Evolutionary conservation across 2,797 vertebrate species (phyloP), one percentile per base, ranked within the genome.

Genomic region (Anguilla pacifica): DNA sequence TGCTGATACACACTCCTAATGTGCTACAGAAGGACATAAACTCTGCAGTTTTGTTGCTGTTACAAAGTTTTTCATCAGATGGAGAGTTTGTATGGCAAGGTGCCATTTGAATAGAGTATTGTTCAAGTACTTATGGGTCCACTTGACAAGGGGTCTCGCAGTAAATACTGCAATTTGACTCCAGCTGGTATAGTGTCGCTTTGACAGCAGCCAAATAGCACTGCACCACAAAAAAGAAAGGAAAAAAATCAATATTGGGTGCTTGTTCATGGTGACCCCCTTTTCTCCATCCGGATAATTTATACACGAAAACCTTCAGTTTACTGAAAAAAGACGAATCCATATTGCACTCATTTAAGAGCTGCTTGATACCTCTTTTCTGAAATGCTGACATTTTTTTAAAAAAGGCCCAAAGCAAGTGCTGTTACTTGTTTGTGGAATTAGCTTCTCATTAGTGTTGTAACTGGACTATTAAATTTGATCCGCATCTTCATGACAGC

Each of bases 131-230:
- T 97, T 95, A 96, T 93, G 95, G 43, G 96, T 96, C 95, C 96
- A 96, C 96, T 97, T 96, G 95, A 96, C 96, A 96, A 97, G 95
- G 94, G 96, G 96, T 97, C 96, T 97, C 94, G 95, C 97, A 98
- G 97, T 98, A 98, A 99, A 99, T 97, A 97, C 97, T 97, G 97
- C 97, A 98, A 98, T 99, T 98, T 98, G 97, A 98, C 98, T 98
- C 98, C 97, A 97, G 97, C 98, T 98, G 97, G 98, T 98, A 46
- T 46, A 96, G 97, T 97, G 97, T 96, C 96, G 96, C 97, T 98
- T 97, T 98, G 98, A 98, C 97, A 98, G 97, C 94, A 95, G 96
- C 97, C 97, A 97, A 96, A 98, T 97, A 97, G 97, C 97, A 97
- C 97, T 96, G 97, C 97, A 96, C 96, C 93, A 95, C 97, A 96